Conservation (phyloP, 2,113 vertebrate genomes). For the Silurus glanis region DNA sequence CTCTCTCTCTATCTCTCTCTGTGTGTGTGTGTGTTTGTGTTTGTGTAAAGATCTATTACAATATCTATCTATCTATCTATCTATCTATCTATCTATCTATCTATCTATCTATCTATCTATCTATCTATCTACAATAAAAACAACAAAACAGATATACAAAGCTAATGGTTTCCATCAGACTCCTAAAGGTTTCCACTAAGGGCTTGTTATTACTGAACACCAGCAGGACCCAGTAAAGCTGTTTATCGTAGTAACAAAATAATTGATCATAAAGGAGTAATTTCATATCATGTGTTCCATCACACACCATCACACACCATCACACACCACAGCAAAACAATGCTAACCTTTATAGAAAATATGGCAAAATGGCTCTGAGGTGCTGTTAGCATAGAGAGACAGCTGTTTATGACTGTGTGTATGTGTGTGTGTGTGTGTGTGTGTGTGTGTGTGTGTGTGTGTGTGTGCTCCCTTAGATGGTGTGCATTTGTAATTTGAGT, state of each 20-base stretch:
- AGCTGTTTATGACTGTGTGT: neutral
- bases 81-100: too few species aligned
- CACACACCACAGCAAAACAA: neutral
- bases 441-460: neutral
- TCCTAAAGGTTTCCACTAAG: neutral
- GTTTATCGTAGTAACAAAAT: neutral
- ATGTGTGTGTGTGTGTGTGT: neutral
- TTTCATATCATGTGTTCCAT: neutral
- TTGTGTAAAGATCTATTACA: neutral
- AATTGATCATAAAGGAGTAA: neutral
- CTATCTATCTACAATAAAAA: too few species aligned
- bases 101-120: too few species aligned
- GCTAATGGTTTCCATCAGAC: neutral
- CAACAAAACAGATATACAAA: too few species aligned
- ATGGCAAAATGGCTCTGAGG: neutral
- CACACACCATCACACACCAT: neutral
- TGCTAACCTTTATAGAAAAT: neutral
- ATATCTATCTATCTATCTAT: too few species aligned
- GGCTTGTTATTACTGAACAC: neutral
- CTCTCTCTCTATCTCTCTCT: too few species aligned
- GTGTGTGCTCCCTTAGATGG: neutral
- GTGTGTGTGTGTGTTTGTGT: neutral
- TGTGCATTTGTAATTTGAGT: neutral
- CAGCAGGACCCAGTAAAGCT: neutral
- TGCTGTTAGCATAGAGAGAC: conserved; percentile 3